These are phyloP conservation scores for Phacellophora camtschatica DNA, from an alignment of 30 jellyfish, hydroid and myxozoan genomes.

Conservation along the genomic window DNA sequence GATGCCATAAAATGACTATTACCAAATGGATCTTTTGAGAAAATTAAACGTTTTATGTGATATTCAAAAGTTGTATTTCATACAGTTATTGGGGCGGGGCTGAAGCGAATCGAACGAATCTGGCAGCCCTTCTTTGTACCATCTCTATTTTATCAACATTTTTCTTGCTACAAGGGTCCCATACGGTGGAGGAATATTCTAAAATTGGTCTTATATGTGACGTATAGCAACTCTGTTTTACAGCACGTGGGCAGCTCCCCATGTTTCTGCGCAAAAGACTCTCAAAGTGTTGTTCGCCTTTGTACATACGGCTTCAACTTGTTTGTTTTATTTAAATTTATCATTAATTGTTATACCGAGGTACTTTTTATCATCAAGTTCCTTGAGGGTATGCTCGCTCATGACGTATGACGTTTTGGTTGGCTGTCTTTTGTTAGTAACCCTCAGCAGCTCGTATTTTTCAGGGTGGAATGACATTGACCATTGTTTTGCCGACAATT, in stretches of 20 bases:
- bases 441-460: not conserved
- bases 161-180: conserved; percentile 38
- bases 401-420: not conserved
- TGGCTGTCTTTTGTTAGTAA: not conserved
- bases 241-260: conserved; percentile 28
- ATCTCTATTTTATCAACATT: conserved; percentile 16
- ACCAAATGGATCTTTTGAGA: too few species aligned
- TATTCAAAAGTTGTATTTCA: too few species aligned
- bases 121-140: conserved; percentile 55
- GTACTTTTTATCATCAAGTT: not conserved
- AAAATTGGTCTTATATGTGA: conserved; percentile 27
- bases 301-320: too few species aligned
- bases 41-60: too few species aligned
- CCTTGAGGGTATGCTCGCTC: not conserved
- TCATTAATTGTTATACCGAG: too few species aligned
- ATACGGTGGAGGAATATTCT: conserved; percentile 23
- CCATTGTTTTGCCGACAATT: not conserved
- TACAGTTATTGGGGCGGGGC: too few species aligned
- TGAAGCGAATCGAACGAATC: too few species aligned
- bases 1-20: too few species aligned
- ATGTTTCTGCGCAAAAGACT: too few species aligned
- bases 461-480: conserved; percentile 15
- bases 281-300: too few species aligned
- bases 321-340: too few species aligned
- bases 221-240: conserved; percentile 6